Base-by-base conservation (phyloP, 2,797 vertebrate genomes). In the Coregonus suidteri region DNA sequence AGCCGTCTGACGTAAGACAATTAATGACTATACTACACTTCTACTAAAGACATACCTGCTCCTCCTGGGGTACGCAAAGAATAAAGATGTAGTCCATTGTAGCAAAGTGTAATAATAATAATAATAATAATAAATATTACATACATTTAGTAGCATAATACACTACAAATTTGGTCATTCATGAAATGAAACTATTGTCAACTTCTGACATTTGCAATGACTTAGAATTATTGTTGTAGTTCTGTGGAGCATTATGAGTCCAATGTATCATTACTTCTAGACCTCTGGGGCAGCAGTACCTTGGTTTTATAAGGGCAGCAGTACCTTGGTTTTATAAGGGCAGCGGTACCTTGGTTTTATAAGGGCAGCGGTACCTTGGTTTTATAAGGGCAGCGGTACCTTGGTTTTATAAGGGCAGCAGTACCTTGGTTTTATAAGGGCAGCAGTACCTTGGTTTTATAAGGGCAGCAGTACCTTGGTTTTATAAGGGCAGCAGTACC, bases 281-380 rank as follows among this genome's bases (percentile, higher is more conserved):
- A 25, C 3, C 20, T 25, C 20, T 62, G n/a, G 3, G 59, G 7
- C 20, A 64, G 59, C 9, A 1, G 31, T 3, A 99, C 98, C 96
- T 99, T 99, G 82, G 94, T 94, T 89, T 97, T 99, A 90, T 94
- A 98, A 0, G 9, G 59, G 6, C 20, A 62, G 59, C 9, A 1
- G 5, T 5, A 2, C 98, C 96, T 99, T 98, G 82, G 94, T 94
- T 89, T 97, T 99, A 90, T 94, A 98, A 0, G 96, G 6, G 1
- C 5, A 34, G 31, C 31, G 1, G 31, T 3, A 34, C 31, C 31
- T 34, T 34, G 31, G 31, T 34, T 34, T 3, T 34, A 34, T 34
- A 34, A 34, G 9, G 59, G 6, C 20, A 62, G 59, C 9, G 1
- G 5, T 5, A 2, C 98, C 96, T 99, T 98, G 82, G 94, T 94